Evolutionary conservation across 1,140 invertebrate genomes (phyloP).

Genomic region (Drosophila watanabei): DNA sequence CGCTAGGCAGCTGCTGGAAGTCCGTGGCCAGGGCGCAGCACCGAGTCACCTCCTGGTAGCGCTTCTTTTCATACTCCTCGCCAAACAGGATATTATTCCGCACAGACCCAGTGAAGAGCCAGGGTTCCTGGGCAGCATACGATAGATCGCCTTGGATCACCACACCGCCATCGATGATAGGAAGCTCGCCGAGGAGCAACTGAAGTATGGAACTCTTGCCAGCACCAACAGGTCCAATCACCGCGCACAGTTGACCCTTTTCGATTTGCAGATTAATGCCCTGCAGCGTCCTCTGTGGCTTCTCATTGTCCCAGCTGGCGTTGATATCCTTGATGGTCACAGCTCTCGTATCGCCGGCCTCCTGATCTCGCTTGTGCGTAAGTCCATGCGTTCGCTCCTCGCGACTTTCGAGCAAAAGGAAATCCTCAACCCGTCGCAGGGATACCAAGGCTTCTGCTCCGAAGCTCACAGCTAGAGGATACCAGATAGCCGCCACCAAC

Average conservation of each 20-base stretch:
- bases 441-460: conserved; percentile 90
- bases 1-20: conserved; percentile 92
- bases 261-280: conserved; percentile 88
- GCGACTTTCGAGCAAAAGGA: conserved; percentile 88
- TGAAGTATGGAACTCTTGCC: conserved; percentile 93
- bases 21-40: conserved; percentile 91
- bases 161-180: conserved; percentile 88
- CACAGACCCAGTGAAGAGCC: conserved; percentile 90
- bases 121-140: conserved; percentile 92
- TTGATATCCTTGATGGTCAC: conserved; percentile 86
- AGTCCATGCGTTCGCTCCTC: conserved; percentile 67
- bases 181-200: conserved; percentile 90
- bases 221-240: conserved; percentile 92
- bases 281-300: conserved; percentile 86
- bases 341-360: conserved; percentile 57
- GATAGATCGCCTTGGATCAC: conserved; percentile 89
- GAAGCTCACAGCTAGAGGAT: conserved; percentile 90
- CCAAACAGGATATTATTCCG: conserved; percentile 95
- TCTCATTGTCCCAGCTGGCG: conserved; percentile 88
- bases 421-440: conserved; percentile 89
- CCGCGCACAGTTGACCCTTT: conserved; percentile 89
- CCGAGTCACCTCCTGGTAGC: conserved; percentile 90
- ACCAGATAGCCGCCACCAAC: conserved; percentile 88
- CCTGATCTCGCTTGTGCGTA: conserved; percentile 63
- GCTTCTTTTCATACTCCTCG: conserved; percentile 88